Evolutionary conservation across 2,888 invertebrate species (phyloP).

Genomic region (Sepioteuthis lessoniana): DNA sequence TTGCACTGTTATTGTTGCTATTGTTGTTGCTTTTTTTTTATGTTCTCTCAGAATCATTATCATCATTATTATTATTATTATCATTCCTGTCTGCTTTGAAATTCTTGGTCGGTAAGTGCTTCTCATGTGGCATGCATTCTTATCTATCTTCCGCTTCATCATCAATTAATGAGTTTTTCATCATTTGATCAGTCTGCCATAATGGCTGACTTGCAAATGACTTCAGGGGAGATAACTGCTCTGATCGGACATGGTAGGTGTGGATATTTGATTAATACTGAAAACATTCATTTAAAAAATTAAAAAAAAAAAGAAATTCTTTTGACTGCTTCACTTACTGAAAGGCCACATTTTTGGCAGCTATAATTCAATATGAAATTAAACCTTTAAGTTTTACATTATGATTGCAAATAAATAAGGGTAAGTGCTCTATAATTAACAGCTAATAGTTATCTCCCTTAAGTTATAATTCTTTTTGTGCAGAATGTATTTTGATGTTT

Average conservation of each 20-base stretch:
- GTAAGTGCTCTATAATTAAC: too few species aligned
- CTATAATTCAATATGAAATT: too few species aligned
- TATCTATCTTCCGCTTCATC: background rate
- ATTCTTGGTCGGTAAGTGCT: background rate
- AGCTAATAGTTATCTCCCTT: too few species aligned
- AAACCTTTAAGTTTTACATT: too few species aligned
- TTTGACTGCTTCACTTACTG: too few species aligned
- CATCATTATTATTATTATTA: background rate
- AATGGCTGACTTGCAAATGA: background rate
- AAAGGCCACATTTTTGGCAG: too few species aligned
- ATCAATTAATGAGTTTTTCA: background rate
- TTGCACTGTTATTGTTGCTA: background rate
- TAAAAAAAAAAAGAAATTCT: too few species aligned
- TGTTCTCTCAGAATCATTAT: background rate
- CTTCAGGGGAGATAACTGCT: background rate
- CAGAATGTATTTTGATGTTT: too few species aligned
- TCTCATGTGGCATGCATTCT: background rate
- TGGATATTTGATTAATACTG: background rate
- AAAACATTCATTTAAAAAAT: too few species aligned
- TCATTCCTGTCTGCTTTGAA: background rate
- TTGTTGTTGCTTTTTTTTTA: slow-evolving; percentile 2
- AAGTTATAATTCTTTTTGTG: too few species aligned
- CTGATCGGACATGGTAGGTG: background rate
- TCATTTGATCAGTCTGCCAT: background rate
- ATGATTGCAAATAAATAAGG: too few species aligned